These are phyloP conservation scores for Hippocampus comes DNA, from an alignment of 2,113 vertebrate genomes.

Conservation along the genomic window DNA sequence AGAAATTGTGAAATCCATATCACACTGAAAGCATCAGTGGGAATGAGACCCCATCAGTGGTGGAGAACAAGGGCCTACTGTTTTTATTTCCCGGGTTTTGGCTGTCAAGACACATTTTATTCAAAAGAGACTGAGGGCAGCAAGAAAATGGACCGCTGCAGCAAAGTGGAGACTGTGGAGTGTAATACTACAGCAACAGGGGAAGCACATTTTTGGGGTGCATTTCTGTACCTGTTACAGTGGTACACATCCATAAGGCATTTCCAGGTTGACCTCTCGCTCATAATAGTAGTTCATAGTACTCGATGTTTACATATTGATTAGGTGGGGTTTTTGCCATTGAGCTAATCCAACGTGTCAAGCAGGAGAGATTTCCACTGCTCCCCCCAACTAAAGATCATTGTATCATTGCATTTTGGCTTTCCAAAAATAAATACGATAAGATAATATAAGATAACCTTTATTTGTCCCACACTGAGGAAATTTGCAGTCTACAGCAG, in stretches of 20 bases:
- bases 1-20: background rate
- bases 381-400: background rate
- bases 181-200: background rate
- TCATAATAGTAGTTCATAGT: background rate
- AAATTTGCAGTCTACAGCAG: no score
- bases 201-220: background rate
- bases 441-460: no score
- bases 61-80: background rate
- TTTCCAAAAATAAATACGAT: background rate
- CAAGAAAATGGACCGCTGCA: background rate
- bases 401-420: background rate
- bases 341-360: background rate
- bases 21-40: background rate
- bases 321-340: background rate
- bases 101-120: background rate
- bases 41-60: background rate
- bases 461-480: no score
- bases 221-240: background rate
- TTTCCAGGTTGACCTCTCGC: background rate
- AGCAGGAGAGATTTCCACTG: background rate
- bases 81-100: background rate
- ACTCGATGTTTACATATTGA: no score
- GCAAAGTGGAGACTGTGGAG: background rate
- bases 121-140: background rate
- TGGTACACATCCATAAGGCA: background rate